Conservation (phyloP, 1,140 invertebrate species). For the Lycorma delicatula region DNA sequence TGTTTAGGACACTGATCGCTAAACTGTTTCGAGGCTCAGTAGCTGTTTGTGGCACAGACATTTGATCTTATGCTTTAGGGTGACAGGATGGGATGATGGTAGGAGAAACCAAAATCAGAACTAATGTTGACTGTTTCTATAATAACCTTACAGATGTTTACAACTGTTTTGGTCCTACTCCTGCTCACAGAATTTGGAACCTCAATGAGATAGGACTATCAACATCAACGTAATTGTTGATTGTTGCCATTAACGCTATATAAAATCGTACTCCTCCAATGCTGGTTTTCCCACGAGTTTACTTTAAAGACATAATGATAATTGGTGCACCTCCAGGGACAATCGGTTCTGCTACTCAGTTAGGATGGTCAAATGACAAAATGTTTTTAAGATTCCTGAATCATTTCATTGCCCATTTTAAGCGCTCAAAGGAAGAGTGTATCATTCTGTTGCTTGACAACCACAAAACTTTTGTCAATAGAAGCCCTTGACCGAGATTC, state of each 20-base stretch:
- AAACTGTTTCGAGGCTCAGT: too few relatives aligned
- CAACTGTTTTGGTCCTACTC: slow-evolving; percentile 23
- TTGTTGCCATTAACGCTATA: not conserved
- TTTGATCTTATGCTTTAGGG: too few relatives aligned
- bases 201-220: slow-evolving; percentile 36
- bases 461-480: not conserved
- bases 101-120: too few relatives aligned
- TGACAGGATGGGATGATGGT: too few relatives aligned
- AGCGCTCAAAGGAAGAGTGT: too few relatives aligned
- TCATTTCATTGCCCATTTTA: slow-evolving; percentile 1
- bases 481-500: not conserved
- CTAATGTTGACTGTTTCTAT: too few relatives aligned
- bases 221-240: slow-evolving; percentile 4
- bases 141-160: slow-evolving; percentile 16
- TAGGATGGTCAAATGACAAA: slow-evolving; percentile 13
- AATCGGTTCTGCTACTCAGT: slow-evolving; percentile 13
- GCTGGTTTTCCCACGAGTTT: slow-evolving; percentile 1
- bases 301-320: slow-evolving; percentile 13
- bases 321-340: slow-evolving; percentile 11
- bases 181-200: slow-evolving; percentile 32
- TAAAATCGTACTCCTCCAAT: not conserved
- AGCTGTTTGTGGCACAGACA: too few relatives aligned
- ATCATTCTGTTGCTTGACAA: too few relatives aligned
- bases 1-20: too few relatives aligned
- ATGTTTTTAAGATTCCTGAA: slow-evolving; percentile 10